Evolutionary conservation across 1,140 invertebrate species (phyloP).

Genomic region (Eubasilissa regina): DNA sequence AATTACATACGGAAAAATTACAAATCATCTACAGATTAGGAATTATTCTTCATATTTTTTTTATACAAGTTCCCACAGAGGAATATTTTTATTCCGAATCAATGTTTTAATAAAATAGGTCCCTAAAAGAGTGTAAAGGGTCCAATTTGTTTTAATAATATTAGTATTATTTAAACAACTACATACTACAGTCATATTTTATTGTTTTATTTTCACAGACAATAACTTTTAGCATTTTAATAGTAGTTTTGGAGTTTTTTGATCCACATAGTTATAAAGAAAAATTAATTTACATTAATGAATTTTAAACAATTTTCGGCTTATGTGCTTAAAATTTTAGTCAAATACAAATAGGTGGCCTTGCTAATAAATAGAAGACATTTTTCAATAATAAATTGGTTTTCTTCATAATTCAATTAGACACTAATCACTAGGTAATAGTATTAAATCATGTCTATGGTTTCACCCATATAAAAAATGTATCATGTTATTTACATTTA

Average conservation of each 20-base stretch:
- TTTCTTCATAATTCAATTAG: conserved; percentile 18
- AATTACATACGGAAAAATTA: no score
- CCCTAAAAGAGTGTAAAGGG: no score
- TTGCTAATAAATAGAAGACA: conserved; percentile 30
- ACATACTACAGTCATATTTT: background rate
- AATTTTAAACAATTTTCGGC: conserved; percentile 30
- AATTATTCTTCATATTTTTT: no score
- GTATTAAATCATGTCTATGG: no score
- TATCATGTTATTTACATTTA: no score
- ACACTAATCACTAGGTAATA: background rate
- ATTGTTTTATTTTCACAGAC: conserved; percentile 12
- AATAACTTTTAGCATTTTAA: conserved; percentile 17
- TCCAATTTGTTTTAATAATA: no score
- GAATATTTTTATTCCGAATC: no score
- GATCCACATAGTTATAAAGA: background rate
- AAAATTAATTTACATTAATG: background rate
- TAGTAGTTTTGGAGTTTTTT: background rate
- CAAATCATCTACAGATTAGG: no score
- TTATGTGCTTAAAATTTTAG: conserved; percentile 27
- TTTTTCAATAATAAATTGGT: background rate
- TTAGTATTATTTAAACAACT: no score
- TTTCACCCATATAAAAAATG: no score
- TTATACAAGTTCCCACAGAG: no score
- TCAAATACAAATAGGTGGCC: conserved; percentile 33
- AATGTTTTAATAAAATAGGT: no score